phyloP scores from a whole-genome alignment of 2,797 vertebrate species.

The Nyctalus aviator region DNA sequence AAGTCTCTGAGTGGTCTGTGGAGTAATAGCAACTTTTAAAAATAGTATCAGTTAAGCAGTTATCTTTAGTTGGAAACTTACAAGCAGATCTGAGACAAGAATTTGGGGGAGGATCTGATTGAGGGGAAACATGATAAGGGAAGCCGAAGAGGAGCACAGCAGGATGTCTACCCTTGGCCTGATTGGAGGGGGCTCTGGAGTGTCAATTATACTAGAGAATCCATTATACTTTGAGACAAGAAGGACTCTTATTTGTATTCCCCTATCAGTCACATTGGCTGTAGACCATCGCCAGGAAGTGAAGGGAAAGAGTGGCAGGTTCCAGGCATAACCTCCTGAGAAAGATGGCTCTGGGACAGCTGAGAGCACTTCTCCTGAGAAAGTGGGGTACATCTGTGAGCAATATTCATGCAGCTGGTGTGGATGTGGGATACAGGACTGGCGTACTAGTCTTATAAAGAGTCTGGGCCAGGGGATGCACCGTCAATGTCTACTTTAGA shows the following conservation, averaged over 20 bases:
- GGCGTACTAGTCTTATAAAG: background rate
- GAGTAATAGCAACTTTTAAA: background rate
- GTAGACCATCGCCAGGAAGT: background rate
- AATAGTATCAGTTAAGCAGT: background rate
- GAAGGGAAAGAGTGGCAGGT: background rate
- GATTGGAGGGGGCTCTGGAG: background rate
- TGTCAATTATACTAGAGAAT: background rate
- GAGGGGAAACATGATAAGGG: background rate
- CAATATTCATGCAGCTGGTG: background rate
- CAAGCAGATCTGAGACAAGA: background rate
- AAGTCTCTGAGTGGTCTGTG: background rate
- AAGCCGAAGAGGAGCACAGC: background rate
- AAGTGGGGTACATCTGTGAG: background rate
- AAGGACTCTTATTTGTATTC: background rate
- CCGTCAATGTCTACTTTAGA: background rate
- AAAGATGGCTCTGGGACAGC: background rate
- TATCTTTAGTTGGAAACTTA: background rate
- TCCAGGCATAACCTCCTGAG: background rate
- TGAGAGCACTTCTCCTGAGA: background rate
- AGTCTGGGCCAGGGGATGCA: background rate
- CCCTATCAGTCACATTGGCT: background rate
- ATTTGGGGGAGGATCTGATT: rapidly evolving
- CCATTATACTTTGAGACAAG: background rate
- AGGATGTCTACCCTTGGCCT: background rate
- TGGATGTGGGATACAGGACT: no score